Conservation (phyloP, 2,113 vertebrate genomes). For the Gymnarchus niloticus region DNA sequence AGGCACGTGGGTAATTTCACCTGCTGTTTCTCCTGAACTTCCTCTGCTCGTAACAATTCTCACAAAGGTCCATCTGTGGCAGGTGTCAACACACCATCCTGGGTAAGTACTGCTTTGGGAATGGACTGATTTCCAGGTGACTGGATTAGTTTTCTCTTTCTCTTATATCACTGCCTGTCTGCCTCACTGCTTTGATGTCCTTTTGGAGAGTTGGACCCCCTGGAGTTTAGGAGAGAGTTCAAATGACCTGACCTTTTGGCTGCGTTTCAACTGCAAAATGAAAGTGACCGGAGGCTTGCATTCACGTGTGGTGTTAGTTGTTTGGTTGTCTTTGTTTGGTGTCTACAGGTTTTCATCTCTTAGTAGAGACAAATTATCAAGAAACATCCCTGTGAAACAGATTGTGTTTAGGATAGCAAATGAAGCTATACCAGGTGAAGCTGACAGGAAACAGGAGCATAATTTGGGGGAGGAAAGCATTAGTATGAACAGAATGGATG, state of each 20-base stretch:
- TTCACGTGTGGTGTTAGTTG: not conserved
- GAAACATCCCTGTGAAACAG: not conserved
- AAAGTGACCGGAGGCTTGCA: constrained; percentile 39
- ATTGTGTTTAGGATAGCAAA: no score
- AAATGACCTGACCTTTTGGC: constrained; percentile 61
- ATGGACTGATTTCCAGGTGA: not conserved
- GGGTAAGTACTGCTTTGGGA: not conserved
- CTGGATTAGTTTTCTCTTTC: not conserved
- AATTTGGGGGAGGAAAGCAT: no score
- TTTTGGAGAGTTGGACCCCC: constrained; percentile 44
- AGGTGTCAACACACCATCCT: not conserved
- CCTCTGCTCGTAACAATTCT: no score
- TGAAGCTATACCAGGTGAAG: no score
- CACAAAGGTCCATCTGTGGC: not conserved
- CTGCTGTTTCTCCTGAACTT: not conserved
- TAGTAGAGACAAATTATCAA: not conserved
- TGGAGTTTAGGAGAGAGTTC: constrained; percentile 46
- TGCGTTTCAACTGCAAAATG: constrained; percentile 36
- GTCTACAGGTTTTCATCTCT: not conserved
- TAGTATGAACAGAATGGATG: no score
- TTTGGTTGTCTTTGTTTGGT: not conserved
- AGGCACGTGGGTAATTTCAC: not conserved
- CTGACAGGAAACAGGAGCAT: no score
- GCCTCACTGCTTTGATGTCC: constrained; percentile 57
- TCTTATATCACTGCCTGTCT: constrained; percentile 25